A percentile compares a stretch with the other conserved stretches of the same genome.
These are phyloP conservation scores for Gadus macrocephalus DNA, from an alignment of 2,113 vertebrate genomes.

Conservation along the genomic window DNA sequence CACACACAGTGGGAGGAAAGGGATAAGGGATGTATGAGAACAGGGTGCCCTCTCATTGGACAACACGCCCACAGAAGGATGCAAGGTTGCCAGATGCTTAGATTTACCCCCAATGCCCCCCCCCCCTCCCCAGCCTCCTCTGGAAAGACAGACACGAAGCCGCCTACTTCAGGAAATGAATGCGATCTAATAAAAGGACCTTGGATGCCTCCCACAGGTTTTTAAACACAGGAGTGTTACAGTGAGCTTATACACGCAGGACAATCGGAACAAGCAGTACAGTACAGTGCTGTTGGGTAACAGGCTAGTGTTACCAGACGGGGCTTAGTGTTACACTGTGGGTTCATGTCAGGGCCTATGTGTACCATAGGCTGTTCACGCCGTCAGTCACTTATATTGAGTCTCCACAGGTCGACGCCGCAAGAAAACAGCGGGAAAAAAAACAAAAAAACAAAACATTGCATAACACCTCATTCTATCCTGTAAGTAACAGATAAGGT, in stretches of 20 bases:
- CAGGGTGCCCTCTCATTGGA: conserved; percentile 17
- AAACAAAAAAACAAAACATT: too few relatives aligned
- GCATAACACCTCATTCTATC: too few relatives aligned
- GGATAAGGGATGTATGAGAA: conserved; percentile 9
- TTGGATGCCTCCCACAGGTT: conserved; percentile 6
- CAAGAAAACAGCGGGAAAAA: too few relatives aligned
- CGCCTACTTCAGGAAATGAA: conserved; percentile 41
- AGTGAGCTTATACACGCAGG: not conserved
- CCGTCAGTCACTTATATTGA: too few relatives aligned
- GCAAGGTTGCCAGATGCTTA: conserved; percentile 33
- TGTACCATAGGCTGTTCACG: too few relatives aligned
- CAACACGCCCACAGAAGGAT: conserved; percentile 29
- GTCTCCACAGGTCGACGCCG: too few relatives aligned
- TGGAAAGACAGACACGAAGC: conserved; percentile 8
- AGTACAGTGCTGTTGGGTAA: not conserved
- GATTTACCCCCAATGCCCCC: conserved; percentile 11
- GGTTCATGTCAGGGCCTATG: not conserved
- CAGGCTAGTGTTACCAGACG: not conserved
- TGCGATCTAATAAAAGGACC: conserved; percentile 28
- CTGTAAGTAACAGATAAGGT: too few relatives aligned
- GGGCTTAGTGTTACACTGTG: not conserved
- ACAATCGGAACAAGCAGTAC: not conserved
- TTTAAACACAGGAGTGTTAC: not conserved
- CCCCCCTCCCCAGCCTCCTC: too few relatives aligned
- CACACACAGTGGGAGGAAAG: not conserved